These are phyloP conservation scores for Heliothis peltigera DNA, from an alignment of 2,888 invertebrate genomes.

Conservation along the genomic window DNA sequence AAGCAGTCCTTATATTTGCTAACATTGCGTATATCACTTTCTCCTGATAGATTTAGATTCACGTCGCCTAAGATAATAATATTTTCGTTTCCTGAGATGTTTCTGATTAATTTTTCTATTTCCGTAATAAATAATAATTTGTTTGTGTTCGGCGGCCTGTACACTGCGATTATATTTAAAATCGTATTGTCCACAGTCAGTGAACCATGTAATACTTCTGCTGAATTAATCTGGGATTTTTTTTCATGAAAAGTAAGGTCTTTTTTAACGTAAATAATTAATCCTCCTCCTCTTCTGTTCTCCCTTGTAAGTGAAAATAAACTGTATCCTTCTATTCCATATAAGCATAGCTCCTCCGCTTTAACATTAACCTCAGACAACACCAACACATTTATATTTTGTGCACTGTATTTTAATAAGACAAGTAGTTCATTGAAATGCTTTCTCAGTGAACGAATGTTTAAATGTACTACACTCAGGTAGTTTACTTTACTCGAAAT, in stretches of 20 bases:
- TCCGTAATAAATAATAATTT: constrained; percentile 10
- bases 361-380: constrained; percentile 22
- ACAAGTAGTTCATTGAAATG: constrained; percentile 10
- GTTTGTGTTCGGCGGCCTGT: constrained; percentile 4
- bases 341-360: constrained; percentile 12
- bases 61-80: constrained; percentile 14
- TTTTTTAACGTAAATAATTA: constrained; percentile 14
- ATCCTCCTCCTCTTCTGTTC: constrained; percentile 9
- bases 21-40: not conserved
- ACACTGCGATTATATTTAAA: constrained; percentile 5
- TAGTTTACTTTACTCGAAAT: not conserved
- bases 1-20: constrained; percentile 14
- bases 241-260: not conserved
- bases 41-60: constrained; percentile 16
- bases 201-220: constrained; percentile 5
- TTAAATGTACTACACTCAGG: constrained; percentile 12
- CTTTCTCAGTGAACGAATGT: constrained; percentile 20
- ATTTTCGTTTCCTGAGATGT: constrained; percentile 2
- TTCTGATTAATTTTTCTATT: constrained; percentile 11
- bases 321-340: constrained; percentile 13
- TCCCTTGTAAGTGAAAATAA: constrained; percentile 13
- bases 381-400: constrained; percentile 4
- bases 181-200: not conserved
- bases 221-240: not conserved
- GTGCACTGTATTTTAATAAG: not conserved